Percentiles rank a stretch among this genome's conserved stretches.
Evolutionary conservation across 2,113 vertebrate species (phyloP).

Genomic region (Cyphomyrus discorhynchus): DNA sequence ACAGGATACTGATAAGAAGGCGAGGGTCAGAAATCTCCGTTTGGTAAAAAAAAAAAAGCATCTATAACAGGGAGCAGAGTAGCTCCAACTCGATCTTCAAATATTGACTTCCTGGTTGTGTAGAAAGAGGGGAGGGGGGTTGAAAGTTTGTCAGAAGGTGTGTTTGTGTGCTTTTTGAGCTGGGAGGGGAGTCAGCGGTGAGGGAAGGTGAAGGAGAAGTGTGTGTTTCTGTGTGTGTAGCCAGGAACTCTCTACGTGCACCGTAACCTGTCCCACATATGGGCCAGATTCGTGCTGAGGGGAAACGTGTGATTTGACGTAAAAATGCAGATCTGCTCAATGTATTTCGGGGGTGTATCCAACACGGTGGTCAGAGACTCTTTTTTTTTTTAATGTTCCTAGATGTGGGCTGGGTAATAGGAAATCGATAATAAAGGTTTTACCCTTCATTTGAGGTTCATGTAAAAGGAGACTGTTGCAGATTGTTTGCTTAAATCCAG

Average conservation of each 20-base stretch:
- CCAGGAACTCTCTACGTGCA: neutral
- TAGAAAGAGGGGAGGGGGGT: conserved; percentile 20
- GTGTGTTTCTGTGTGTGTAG: conserved; percentile 29
- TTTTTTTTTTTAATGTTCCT: neutral
- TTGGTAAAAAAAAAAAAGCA: conserved; percentile 16
- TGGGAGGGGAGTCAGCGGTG: conserved; percentile 47
- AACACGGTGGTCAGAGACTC: neutral
- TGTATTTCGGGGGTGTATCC: neutral
- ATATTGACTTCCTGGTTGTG: conserved; percentile 31
- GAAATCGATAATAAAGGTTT: neutral
- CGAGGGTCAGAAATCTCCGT: neutral
- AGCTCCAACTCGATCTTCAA: conserved; percentile 24
- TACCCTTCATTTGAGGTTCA: neutral
- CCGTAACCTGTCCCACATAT: neutral
- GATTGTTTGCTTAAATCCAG: conserved; percentile 12
- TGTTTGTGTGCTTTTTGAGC: conserved; percentile 54
- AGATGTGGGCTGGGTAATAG: neutral
- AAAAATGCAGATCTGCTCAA: neutral
- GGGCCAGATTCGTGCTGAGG: neutral
- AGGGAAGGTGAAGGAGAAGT: conserved; percentile 26
- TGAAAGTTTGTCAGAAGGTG: conserved; percentile 44
- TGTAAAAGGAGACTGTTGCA: conserved; percentile 15
- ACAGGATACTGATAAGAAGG: neutral
- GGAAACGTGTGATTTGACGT: neutral
- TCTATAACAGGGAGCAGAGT: conserved; percentile 16